Evolutionary conservation across 92 coral and sea anemone species (phyloP), one percentile per base, ranked within the genome.

Genomic region (Epizoanthus ramosus): DNA sequence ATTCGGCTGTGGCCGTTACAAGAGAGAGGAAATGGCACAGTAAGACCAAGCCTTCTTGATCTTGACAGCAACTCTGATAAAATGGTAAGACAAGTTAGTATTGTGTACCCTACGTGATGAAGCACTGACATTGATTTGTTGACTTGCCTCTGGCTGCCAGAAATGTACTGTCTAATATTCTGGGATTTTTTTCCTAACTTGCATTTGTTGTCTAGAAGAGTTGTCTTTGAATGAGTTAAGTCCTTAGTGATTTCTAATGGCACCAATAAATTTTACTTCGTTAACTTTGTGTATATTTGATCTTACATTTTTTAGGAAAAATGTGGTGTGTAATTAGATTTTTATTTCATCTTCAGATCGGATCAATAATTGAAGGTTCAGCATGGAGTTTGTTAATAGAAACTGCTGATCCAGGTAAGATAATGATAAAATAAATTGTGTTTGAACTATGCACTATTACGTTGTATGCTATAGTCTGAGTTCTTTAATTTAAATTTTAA

Each of bases 1-100:
- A 90, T 96, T 75, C 90, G 99, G 61, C 97, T 94, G 6, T 96
- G 99, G 99, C 99, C 98, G 5, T 88, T 96, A 66, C 99, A 94
- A 84, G 91, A 89, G 57, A 83, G 99, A 67, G 91, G 96, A 43
- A 96, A 96, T 71, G 95, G 95, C 57, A 96, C 99, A 15, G 85
- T 90, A 58, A 92, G 99, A 45, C 95, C 98, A 10, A 90, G 95
- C 47, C 61, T 91, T 31, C 65, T 92, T 59, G 98, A 96, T 57
- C 73, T 94, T 37, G 97, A 94, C 31, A 83, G 73, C 19, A 84
- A 66, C 75, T 41, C 71, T 47, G 92, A 93, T 21, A 95, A 86
- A 79, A 87, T 91, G 87, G 98, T 93, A 84, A 75, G 80, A n/a
- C 15, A 19, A 63, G 4, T 16, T 67, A 43, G 7, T 24, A 2